Evolutionary conservation across 2,888 invertebrate species (phyloP).

Genomic region (Ryuthela nishihirai): DNA sequence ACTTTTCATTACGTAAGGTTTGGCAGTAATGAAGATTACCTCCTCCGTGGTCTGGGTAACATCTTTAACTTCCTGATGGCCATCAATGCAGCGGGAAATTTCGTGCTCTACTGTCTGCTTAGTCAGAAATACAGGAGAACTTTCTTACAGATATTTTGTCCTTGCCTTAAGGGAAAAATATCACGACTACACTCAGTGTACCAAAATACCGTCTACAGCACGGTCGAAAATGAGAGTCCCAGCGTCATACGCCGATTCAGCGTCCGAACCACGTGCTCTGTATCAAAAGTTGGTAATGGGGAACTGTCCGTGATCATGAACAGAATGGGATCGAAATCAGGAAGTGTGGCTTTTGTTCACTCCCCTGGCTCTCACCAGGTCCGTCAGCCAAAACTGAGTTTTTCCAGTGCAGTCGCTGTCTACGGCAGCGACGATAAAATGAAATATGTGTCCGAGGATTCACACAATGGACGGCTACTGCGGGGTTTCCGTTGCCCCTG

Average conservation of each 20-base stretch:
- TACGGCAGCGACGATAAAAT: conserved; percentile 1
- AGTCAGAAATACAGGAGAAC: conserved; percentile 69
- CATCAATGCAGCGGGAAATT: conserved; percentile 71
- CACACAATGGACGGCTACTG: conserved; percentile 6
- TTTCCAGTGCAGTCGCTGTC: conserved; percentile 22
- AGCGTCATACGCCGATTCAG: conserved; percentile 12
- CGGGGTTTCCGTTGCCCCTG: conserved; percentile 27
- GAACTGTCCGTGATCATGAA: no score
- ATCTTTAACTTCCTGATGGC: conserved; percentile 67
- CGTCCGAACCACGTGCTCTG: not conserved
- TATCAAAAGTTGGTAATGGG: no score
- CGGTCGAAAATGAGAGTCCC: conserved; percentile 25
- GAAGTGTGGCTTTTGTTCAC: no score
- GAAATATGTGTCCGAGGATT: not conserved
- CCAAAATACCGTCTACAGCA: conserved; percentile 27
- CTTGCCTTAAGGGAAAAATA: conserved; percentile 35
- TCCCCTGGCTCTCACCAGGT: no score
- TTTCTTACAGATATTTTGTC: conserved; percentile 48
- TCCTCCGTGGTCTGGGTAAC: conserved; percentile 61
- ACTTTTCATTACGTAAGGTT: conserved; percentile 45
- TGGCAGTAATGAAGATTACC: conserved; percentile 48
- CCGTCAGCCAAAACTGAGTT: conserved; percentile 15
- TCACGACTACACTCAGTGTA: conserved; percentile 28
- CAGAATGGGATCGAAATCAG: no score
- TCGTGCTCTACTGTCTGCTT: conserved; percentile 71